Evolutionary conservation across 2,888 invertebrate species (phyloP).

Genomic region (Anarsia innoxiella): DNA sequence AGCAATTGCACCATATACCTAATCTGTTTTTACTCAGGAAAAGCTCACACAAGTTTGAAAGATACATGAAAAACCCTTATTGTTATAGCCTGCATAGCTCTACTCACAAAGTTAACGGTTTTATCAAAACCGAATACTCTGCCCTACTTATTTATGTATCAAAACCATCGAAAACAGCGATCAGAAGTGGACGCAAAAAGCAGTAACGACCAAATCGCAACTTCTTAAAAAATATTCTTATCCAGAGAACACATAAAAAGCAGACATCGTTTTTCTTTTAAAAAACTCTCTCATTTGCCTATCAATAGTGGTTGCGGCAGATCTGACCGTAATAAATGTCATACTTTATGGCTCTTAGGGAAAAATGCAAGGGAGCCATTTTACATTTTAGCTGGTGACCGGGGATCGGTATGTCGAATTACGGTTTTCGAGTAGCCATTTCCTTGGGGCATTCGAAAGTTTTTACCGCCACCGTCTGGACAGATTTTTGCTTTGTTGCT

Average conservation of each 20-base stretch:
- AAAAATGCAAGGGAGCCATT: conserved; percentile 75
- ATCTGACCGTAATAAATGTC: conserved; percentile 76
- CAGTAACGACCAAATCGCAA: conserved; percentile 51
- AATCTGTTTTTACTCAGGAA: no score
- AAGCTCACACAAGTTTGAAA: no score
- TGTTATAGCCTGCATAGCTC: no score
- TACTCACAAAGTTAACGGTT: no score
- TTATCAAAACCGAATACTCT: no score
- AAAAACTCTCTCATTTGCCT: conserved; percentile 76
- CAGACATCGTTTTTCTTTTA: conserved; percentile 76
- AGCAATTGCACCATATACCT: no score
- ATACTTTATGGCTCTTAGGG: conserved; percentile 73
- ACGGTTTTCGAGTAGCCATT: conserved; percentile 62
- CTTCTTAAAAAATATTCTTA: conserved; percentile 61
- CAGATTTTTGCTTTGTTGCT: conserved; percentile 17
- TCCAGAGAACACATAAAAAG: conserved; percentile 72
- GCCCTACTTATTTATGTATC: conserved; percentile 3
- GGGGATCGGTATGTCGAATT: conserved; percentile 66
- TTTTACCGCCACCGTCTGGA: conserved; percentile 24
- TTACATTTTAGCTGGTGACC: conserved; percentile 70
- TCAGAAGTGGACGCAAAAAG: conserved; percentile 12
- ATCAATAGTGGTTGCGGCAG: conserved; percentile 74
- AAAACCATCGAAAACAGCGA: conserved; percentile 12
- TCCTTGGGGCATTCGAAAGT: conserved; percentile 60
- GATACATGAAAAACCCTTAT: no score